These are phyloP conservation scores for Mesorhabditis spiculigera DNA, from an alignment of 2,888 invertebrate species.

Conservation along the genomic window DNA sequence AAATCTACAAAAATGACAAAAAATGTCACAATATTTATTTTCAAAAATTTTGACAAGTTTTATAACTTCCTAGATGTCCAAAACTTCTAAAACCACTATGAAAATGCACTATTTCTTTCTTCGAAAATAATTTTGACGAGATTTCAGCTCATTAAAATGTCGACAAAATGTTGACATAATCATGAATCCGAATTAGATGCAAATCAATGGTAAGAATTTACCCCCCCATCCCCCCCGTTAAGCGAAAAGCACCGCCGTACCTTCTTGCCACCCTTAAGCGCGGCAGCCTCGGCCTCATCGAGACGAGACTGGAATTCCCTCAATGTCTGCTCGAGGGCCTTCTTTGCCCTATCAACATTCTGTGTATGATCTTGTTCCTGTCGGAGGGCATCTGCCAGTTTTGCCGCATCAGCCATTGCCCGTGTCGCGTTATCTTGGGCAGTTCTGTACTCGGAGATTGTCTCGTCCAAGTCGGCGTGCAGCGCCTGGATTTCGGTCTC, in stretches of 20 bases:
- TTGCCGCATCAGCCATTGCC: slow-evolving; percentile 94
- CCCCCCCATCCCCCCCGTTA: too few relatives aligned
- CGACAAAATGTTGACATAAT: too few relatives aligned
- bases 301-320: slow-evolving; percentile 93
- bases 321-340: slow-evolving; percentile 91
- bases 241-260: slow-evolving; percentile 75
- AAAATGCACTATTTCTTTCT: too few relatives aligned
- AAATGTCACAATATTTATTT: too few relatives aligned
- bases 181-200: too few relatives aligned
- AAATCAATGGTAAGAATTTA: neutral
- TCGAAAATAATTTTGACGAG: too few relatives aligned
- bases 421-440: slow-evolving; percentile 94
- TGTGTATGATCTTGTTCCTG: slow-evolving; percentile 77
- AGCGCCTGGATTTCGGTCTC: slow-evolving; percentile 32
- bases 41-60: too few relatives aligned
- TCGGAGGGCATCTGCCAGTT: slow-evolving; percentile 93
- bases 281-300: slow-evolving; percentile 77
- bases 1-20: too few relatives aligned
- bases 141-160: too few relatives aligned
- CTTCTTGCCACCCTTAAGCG: slow-evolving; percentile 96
- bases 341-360: slow-evolving; percentile 94
- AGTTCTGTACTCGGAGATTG: slow-evolving; percentile 94
- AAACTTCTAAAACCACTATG: too few relatives aligned
- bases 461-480: slow-evolving; percentile 89
- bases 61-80: too few relatives aligned